Percentiles rank a stretch among this genome's conserved stretches.
Conservation (phyloP, 2,888 invertebrate species). For the Apodemia zela region DNA sequence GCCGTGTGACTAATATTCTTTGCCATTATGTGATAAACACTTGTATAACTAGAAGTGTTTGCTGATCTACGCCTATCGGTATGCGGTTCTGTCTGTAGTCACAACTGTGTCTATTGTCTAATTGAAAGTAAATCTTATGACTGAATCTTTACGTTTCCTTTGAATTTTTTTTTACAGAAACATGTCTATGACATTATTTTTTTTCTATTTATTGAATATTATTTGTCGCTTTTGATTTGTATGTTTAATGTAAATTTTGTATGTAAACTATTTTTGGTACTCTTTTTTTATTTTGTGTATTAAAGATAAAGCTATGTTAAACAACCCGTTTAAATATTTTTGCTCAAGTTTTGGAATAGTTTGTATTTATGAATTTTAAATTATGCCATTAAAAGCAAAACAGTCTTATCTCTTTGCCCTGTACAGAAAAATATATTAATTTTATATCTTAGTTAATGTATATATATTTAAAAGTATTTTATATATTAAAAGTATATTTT, state of each 20-base stretch:
- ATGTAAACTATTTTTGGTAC: background rate
- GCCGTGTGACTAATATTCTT: no score
- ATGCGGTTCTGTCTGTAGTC: slow-evolving; percentile 39
- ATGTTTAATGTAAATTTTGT: slow-evolving; percentile 4
- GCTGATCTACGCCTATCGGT: slow-evolving; percentile 25
- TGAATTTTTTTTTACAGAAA: slow-evolving; percentile 14
- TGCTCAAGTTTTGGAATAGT: no score
- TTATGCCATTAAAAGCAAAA: no score
- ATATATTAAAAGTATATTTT: no score
- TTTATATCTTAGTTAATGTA: no score
- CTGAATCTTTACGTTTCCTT: slow-evolving; percentile 30
- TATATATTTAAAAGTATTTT: no score
- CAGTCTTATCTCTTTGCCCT: no score
- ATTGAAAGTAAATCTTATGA: slow-evolving; percentile 32
- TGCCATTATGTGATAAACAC: background rate
- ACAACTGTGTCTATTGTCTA: slow-evolving; percentile 53
- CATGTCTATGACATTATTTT: slow-evolving; percentile 17
- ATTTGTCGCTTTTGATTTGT: slow-evolving; percentile 19
- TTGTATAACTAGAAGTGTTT: slow-evolving; percentile 16
- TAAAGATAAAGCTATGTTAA: no score
- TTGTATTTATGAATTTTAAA: no score
- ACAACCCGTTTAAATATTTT: no score
- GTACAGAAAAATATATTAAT: no score
- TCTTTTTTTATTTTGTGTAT: no score
- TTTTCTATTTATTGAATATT: slow-evolving; percentile 14